Conservation (phyloP, 2,797 vertebrate genomes). For the Martes flavigula region DNA sequence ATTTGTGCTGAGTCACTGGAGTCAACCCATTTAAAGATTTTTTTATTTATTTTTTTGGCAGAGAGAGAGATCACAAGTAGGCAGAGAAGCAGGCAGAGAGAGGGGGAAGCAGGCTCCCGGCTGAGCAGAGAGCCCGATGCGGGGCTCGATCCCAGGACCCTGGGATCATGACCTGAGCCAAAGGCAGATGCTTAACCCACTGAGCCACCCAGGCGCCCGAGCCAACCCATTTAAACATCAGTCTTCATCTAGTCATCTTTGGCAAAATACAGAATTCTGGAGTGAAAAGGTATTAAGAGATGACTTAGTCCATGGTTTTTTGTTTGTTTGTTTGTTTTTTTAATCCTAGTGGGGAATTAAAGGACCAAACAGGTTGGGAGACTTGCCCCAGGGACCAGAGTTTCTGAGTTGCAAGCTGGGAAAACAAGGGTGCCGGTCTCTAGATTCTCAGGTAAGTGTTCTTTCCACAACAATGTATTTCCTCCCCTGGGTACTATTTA, state of each 20-base stretch:
- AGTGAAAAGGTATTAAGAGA: background rate
- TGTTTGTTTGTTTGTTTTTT: background rate
- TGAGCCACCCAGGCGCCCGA: background rate
- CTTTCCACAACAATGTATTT: conserved; percentile 1
- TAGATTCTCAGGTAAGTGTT: background rate
- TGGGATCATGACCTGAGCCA: no score
- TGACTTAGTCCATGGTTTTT: background rate
- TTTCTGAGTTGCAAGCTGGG: background rate
- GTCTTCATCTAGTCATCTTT: background rate
- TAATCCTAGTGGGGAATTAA: background rate
- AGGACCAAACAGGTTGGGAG: background rate
- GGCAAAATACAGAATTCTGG: background rate
- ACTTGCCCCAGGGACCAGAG: background rate
- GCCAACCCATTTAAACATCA: background rate
- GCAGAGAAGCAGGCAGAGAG: no score
- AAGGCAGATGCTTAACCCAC: no score
- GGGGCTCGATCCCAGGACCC: no score
- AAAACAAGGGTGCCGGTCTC: background rate
- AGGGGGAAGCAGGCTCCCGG: no score
- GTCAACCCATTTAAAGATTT: background rate
- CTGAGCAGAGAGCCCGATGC: no score
- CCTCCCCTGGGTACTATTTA: background rate
- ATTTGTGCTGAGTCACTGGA: background rate
- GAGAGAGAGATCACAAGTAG: no score
- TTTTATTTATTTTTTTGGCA: no score